Conservation (phyloP, 2,888 invertebrate species). For the Eumacrocentrus americanus region DNA sequence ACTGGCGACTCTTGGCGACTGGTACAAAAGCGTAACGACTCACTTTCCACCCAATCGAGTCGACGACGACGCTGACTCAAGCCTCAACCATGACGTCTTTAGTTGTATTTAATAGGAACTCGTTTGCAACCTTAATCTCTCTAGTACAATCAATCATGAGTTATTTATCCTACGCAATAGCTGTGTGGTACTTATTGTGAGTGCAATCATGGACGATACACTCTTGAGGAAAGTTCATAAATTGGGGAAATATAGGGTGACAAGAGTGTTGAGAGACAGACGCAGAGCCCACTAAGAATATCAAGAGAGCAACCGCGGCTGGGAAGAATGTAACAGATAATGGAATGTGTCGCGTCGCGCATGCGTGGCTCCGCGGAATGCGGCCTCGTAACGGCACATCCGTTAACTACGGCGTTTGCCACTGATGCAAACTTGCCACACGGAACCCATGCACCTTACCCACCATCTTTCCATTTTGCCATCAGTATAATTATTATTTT, state of each 20-base stretch:
- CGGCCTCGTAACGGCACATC: slow-evolving; percentile 60
- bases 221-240: too few relatives aligned
- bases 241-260: background rate
- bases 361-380: slow-evolving; percentile 58
- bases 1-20: slow-evolving; percentile 11
- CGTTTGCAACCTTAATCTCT: too few relatives aligned
- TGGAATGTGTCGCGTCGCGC: slow-evolving; percentile 60
- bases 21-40: slow-evolving; percentile 2
- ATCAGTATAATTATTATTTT: background rate
- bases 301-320: slow-evolving; percentile 39
- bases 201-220: too few relatives aligned
- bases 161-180: too few relatives aligned
- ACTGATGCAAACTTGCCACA: slow-evolving; percentile 35
- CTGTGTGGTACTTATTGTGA: too few relatives aligned
- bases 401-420: slow-evolving; percentile 55
- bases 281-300: slow-evolving; percentile 46
- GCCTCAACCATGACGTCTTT: background rate
- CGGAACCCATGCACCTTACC: slow-evolving; percentile 36
- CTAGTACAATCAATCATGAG: too few relatives aligned
- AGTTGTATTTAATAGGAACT: too few relatives aligned
- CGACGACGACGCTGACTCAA: slow-evolving; percentile 1
- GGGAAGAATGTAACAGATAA: slow-evolving; percentile 57
- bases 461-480: background rate
- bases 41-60: slow-evolving; percentile 10
- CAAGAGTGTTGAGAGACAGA: slow-evolving; percentile 1